Evolutionary conservation across 2,888 invertebrate genomes (phyloP).

Genomic region (Brenthis ino): DNA sequence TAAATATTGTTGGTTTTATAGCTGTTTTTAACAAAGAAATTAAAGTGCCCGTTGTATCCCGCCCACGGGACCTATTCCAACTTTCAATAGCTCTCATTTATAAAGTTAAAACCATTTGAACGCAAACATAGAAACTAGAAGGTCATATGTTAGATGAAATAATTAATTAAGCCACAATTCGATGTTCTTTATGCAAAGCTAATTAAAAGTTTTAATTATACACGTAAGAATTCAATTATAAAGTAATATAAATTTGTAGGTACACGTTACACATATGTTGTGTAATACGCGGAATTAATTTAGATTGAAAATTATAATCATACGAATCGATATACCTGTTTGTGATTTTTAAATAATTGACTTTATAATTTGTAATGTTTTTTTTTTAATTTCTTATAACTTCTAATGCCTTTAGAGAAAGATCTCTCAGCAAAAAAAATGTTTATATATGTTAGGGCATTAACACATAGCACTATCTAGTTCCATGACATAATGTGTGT

Average conservation of each 20-base stretch:
- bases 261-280: neutral
- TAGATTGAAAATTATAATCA: too few relatives aligned
- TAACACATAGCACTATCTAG: too few relatives aligned
- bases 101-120: conserved; percentile 29
- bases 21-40: conserved; percentile 32
- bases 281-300: neutral
- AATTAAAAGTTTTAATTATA: conserved; percentile 17
- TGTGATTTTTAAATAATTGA: too few relatives aligned
- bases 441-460: too few relatives aligned
- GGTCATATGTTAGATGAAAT: conserved; percentile 4
- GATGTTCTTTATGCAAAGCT: conserved; percentile 6
- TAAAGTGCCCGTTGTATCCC: conserved; percentile 24
- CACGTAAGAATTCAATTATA: neutral
- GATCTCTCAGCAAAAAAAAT: too few relatives aligned
- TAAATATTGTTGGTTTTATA: conserved; percentile 28
- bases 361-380: too few relatives aligned
- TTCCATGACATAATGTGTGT: too few relatives aligned
- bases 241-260: conserved; percentile 1
- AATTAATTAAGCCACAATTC: conserved; percentile 9
- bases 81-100: conserved; percentile 35
- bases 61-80: conserved; percentile 28
- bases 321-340: too few relatives aligned
- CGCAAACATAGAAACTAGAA: conserved; percentile 18
- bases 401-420: too few relatives aligned
- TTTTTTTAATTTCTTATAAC: too few relatives aligned